Conservation (phyloP, 2,888 invertebrate genomes). For the Doris montereyensis region DNA sequence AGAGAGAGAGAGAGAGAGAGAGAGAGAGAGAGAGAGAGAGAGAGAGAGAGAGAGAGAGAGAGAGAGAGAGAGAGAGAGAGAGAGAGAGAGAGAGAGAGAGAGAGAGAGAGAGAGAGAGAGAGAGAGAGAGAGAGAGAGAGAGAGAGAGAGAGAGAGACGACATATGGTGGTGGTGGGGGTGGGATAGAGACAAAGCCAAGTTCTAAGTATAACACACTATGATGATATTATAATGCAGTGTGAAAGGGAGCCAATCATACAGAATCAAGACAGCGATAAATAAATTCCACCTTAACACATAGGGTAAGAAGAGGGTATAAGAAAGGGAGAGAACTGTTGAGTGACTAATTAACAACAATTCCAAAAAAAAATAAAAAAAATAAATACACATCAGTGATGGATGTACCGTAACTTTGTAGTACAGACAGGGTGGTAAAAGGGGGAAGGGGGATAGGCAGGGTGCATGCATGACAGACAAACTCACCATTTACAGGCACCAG, state of each 20-base stretch:
- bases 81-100: not conserved
- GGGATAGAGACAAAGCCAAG: conserved; percentile 1
- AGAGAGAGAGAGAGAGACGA: conserved; percentile 18
- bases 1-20: not conserved
- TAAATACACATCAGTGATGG: no score
- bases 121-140: conserved; percentile 14
- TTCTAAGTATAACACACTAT: no score
- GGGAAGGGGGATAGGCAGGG: not conserved
- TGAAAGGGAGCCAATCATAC: no score
- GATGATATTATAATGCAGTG: no score
- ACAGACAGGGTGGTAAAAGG: no score
- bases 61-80: not conserved
- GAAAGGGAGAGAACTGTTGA: no score
- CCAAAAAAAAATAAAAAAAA: no score
- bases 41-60: not conserved
- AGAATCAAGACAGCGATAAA: no score
- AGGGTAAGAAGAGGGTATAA: no score
- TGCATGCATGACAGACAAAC: conserved; percentile 4
- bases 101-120: not conserved
- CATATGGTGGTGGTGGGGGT: not conserved
- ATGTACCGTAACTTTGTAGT: no score
- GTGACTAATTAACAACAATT: no score
- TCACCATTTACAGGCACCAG: conserved; percentile 46
- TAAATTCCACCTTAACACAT: no score
- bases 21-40: not conserved